phyloP scores from a whole-genome alignment of 2,797 vertebrate genomes.

The Mionectes olivaceus region DNA sequence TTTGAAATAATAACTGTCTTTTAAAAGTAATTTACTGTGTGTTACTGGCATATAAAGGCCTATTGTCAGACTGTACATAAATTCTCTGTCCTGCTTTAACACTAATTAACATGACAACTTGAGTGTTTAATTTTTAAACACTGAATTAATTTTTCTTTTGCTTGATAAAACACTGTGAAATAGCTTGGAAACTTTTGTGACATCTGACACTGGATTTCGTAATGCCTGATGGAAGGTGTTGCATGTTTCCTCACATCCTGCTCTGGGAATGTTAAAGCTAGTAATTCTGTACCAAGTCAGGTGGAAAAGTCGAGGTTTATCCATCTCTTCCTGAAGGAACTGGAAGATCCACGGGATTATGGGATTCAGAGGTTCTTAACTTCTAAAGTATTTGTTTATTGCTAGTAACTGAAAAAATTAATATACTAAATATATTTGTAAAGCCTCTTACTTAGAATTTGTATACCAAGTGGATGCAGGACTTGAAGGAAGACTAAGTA shows the following conservation, averaged over 20 bases:
- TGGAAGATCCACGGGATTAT: background rate
- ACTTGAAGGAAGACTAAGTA: background rate
- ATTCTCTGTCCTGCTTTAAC: constrained; percentile 13
- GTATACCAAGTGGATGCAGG: background rate
- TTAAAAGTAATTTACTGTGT: background rate
- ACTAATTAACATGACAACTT: background rate
- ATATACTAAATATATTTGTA: background rate
- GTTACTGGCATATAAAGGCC: background rate
- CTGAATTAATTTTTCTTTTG: background rate
- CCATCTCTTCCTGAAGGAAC: background rate
- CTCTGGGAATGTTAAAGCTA: background rate
- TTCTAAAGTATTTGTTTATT: background rate
- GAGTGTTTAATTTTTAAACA: constrained; percentile 32
- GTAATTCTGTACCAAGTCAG: background rate
- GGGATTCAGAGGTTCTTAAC: background rate
- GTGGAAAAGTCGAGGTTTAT: background rate
- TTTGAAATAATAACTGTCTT: constrained; percentile 9
- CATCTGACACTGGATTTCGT: background rate
- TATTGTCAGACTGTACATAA: background rate
- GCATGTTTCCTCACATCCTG: background rate
- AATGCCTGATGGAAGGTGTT: background rate
- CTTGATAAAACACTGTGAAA: constrained; percentile 12
- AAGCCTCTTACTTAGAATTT: background rate
- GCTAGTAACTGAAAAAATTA: background rate
- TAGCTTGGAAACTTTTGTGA: background rate